Evolutionary conservation across 2,888 invertebrate species (phyloP).

Genomic region (Thecocarcelia acutangulata): DNA sequence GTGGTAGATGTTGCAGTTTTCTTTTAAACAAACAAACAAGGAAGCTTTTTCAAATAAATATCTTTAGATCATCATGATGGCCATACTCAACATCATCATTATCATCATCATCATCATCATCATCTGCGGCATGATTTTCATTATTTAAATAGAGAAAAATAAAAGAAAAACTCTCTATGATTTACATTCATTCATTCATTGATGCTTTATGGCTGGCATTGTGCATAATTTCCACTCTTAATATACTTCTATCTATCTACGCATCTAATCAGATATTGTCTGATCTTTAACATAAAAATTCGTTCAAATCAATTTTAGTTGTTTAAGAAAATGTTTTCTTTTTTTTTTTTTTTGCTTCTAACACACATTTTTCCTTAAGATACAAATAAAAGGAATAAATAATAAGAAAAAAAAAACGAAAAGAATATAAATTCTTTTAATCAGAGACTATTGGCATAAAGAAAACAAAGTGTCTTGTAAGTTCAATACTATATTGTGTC

Average conservation of each 20-base stretch:
- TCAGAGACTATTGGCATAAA: slow-evolving; percentile 52
- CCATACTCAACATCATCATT: too few species aligned
- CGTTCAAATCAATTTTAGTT: slow-evolving; percentile 69
- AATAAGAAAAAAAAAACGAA: slow-evolving; percentile 6
- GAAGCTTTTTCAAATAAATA: slow-evolving; percentile 64
- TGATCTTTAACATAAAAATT: slow-evolving; percentile 67
- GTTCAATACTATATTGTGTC: slow-evolving; percentile 52
- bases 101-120: slow-evolving; percentile 47
- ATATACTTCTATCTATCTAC: neutral
- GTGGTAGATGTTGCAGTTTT: slow-evolving; percentile 16
- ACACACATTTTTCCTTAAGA: slow-evolving; percentile 37
- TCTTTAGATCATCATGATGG: slow-evolving; percentile 53
- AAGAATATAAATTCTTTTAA: slow-evolving; percentile 44
- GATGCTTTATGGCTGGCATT: slow-evolving; percentile 29
- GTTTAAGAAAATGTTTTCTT: slow-evolving; percentile 33
- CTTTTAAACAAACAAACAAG: slow-evolving; percentile 61
- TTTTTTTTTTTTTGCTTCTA: slow-evolving; percentile 43
- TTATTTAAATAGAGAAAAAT: slow-evolving; percentile 21
- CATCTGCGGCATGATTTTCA: slow-evolving; percentile 35
- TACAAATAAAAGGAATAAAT: neutral
- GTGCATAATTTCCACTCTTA: slow-evolving; percentile 22
- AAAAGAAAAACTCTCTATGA: neutral
- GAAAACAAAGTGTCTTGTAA: slow-evolving; percentile 51
- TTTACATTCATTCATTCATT: slow-evolving; percentile 61
- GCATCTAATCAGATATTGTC: slow-evolving; percentile 66